These are phyloP conservation scores for Idaea aversata DNA, from an alignment of 2,888 invertebrate genomes.

Conservation along the genomic window DNA sequence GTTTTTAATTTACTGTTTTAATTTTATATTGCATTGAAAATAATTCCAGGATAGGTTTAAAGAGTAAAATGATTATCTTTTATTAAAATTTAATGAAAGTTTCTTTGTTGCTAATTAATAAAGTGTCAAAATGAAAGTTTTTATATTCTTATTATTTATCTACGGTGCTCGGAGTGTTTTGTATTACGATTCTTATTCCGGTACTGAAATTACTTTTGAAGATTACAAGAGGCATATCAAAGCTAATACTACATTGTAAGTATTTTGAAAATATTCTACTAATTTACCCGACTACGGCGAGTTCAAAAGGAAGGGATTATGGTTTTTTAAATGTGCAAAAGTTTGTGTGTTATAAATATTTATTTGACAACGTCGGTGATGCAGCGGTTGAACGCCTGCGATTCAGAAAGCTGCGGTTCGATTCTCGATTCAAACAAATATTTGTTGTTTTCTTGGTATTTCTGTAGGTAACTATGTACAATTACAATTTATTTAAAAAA, in stretches of 20 bases:
- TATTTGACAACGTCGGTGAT: too few relatives aligned
- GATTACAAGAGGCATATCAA: constrained; percentile 43
- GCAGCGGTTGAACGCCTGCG: too few relatives aligned
- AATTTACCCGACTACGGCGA: too few relatives aligned
- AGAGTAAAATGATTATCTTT: neutral
- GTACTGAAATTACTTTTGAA: constrained; percentile 39
- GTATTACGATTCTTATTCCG: constrained; percentile 50
- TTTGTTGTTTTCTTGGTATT: neutral
- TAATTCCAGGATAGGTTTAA: too few relatives aligned
- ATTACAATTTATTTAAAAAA: neutral
- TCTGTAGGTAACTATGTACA: neutral
- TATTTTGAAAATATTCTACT: constrained; percentile 17
- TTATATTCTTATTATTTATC: constrained; percentile 26
- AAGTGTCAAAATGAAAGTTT: constrained; percentile 26
- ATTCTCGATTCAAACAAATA: too few relatives aligned
- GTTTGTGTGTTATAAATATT: too few relatives aligned
- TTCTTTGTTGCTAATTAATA: neutral
- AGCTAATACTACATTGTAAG: constrained; percentile 56
- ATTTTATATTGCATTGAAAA: neutral
- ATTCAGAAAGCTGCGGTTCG: too few relatives aligned
- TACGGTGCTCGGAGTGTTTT: constrained; percentile 26
- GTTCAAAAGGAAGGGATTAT: too few relatives aligned
- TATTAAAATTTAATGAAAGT: neutral
- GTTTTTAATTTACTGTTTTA: neutral
- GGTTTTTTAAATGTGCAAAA: too few relatives aligned